Conservation (phyloP, 1,140 invertebrate species). For the Drosophila trapezifrons region DNA sequence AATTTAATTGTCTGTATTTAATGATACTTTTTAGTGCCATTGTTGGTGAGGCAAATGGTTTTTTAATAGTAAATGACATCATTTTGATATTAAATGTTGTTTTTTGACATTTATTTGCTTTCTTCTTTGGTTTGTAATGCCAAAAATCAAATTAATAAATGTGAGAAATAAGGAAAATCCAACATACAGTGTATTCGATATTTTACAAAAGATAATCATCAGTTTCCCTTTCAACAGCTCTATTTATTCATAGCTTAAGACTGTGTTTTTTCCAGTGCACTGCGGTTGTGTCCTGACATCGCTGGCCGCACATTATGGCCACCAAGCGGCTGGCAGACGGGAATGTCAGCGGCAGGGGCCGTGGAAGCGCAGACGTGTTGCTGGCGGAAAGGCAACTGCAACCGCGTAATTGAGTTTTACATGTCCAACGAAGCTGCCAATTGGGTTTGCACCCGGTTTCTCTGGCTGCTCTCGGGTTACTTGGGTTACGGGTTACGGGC, state of each 20-base stretch:
- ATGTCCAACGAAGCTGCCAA: conserved; percentile 24
- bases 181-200: too few species aligned
- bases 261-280: not conserved
- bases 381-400: conserved; percentile 17
- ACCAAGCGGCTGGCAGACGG: conserved; percentile 55
- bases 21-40: not conserved
- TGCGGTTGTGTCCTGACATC: conserved; percentile 15
- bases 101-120: not conserved
- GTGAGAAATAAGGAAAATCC: too few species aligned
- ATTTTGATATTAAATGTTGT: not conserved
- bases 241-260: not conserved
- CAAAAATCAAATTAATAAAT: not conserved
- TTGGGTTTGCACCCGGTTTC: conserved; percentile 3
- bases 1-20: too few species aligned
- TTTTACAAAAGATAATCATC: not conserved
- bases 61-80: not conserved
- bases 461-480: not conserved
- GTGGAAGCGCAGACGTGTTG: conserved; percentile 17
- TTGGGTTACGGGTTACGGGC: not conserved
- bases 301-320: conserved; percentile 62
- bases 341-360: conserved; percentile 31
- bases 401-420: conserved; percentile 68
- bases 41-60: not conserved
- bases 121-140: not conserved
- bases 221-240: not conserved